Percentiles rank a stretch among this genome's conserved stretches.
Conservation (phyloP, 2,797 vertebrate species). For the Phoebastria nigripes region DNA sequence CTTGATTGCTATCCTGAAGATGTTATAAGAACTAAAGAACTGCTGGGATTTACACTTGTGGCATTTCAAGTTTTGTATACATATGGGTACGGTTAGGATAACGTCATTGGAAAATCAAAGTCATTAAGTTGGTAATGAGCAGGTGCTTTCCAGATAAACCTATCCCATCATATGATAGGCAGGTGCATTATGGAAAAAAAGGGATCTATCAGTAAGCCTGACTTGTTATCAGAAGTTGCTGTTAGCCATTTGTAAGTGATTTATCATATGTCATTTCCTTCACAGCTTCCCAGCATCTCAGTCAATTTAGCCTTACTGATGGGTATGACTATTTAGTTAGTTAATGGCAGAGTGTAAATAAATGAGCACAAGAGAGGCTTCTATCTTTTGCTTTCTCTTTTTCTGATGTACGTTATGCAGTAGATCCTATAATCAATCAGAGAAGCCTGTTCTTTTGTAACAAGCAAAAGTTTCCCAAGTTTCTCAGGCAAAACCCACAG, state of each 20-base stretch:
- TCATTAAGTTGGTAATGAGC: background rate
- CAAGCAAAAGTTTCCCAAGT: background rate
- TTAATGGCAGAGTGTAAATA: background rate
- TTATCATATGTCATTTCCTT: background rate
- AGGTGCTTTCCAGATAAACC: background rate
- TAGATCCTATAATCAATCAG: background rate
- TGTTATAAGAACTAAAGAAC: background rate
- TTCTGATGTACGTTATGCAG: background rate
- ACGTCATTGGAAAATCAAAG: background rate
- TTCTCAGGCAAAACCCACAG: background rate
- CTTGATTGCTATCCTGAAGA: background rate
- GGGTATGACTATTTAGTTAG: background rate
- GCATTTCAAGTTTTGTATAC: background rate
- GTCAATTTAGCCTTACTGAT: background rate
- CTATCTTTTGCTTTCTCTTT: fast-evolving
- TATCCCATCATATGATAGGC: fast-evolving
- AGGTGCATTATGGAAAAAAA: background rate
- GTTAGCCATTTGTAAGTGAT: background rate
- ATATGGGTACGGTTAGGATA: background rate
- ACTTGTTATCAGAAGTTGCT: background rate
- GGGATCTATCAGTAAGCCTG: background rate
- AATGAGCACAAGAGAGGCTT: background rate
- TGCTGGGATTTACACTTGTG: background rate
- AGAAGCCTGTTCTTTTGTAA: background rate
- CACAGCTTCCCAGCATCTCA: background rate